Evolutionary conservation across 2,797 vertebrate genomes (phyloP).

Genomic region (Odontamblyopus rebecca): DNA sequence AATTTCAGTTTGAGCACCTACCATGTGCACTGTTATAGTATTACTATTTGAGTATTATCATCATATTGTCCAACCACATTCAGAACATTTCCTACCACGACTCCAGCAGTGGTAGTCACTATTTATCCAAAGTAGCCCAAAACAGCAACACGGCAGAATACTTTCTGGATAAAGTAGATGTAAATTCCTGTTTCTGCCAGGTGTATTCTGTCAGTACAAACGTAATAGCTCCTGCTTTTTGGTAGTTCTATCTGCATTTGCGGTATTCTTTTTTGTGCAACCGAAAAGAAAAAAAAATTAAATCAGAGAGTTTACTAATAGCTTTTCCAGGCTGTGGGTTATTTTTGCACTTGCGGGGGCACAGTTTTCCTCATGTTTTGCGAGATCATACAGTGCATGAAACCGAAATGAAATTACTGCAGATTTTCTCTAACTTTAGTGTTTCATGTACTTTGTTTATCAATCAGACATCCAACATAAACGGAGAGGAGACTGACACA

Average conservation of each 20-base stretch:
- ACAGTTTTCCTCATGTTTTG: slow-evolving; percentile 28
- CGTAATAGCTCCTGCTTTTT: slow-evolving; percentile 5
- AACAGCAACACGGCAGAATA: not conserved
- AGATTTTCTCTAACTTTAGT: not conserved
- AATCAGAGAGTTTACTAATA: slow-evolving; percentile 71
- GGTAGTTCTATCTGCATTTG: slow-evolving; percentile 12
- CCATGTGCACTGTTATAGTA: no score
- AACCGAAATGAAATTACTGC: slow-evolving; percentile 27
- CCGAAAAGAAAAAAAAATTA: slow-evolving; percentile 60
- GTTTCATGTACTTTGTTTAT: slow-evolving; percentile 12
- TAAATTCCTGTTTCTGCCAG: not conserved
- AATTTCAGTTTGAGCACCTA: no score
- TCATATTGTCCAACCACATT: not conserved
- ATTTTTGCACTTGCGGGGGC: slow-evolving; percentile 60
- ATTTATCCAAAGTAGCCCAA: not conserved
- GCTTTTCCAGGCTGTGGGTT: slow-evolving; percentile 67
- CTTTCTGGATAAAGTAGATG: not conserved
- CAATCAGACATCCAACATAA: slow-evolving; percentile 4
- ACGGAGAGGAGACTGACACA: slow-evolving; percentile 1
- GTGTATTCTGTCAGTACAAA: no score
- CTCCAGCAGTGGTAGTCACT: not conserved
- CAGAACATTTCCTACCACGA: not conserved
- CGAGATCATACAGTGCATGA: slow-evolving; percentile 17
- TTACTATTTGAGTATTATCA: no score
- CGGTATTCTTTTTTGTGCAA: not conserved